Evolutionary conservation across 2,888 invertebrate species (phyloP), one percentile per base, ranked within the genome.

Genomic region (Antitype chi): DNA sequence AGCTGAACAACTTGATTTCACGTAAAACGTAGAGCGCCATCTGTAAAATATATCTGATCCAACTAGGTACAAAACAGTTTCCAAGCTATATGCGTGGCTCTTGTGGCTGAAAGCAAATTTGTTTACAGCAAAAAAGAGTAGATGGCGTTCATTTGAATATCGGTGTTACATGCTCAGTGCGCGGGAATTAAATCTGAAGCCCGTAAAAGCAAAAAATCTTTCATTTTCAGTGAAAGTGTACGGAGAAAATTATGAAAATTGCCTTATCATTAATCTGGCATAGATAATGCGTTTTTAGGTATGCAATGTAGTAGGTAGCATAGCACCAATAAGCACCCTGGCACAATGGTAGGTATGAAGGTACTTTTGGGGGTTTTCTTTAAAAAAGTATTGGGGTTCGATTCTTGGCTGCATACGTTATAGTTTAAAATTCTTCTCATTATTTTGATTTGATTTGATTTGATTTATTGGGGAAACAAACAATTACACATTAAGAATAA

Each of bases 21-120:
- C 0, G 3, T 13, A 1, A n/a, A n/a, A n/a, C n/a, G n/a, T 23
- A 25, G 8, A 59, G 9, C 63, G 76, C 70, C 85, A 85, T 85
- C 82, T 82, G 1, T 63, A 57, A 52, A 47, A 25, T 13, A 17
- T 47, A 25, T 1, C 9, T 3, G 17, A 55, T n/a, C 32, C n/a
- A 57, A 38, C 0, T 32, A 2, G 38, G 38, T 38, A n/a, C 20
- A 0, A 0, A 23, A 11, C 8, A 25, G n/a, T n/a, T 15, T 59
- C 7, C 5, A 15, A 25, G 68, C 25, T 47, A 47, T 13, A 6
- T 11, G 2, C 43, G 43, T 11, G 43, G 17, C 15, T 17, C 7
- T 11, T 15, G 1, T 38, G 1, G 20, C 13, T 32, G 15, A 43
- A n/a, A 15, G 6, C 0, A 47, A 15, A 47, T 53, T 49, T 60